A percentile compares a stretch with the other conserved stretches of the same genome.
These are phyloP conservation scores for Apostichopus leukothele DNA, from an alignment of 53 echinoderm and acorn worm genomes.

Conservation along the genomic window DNA sequence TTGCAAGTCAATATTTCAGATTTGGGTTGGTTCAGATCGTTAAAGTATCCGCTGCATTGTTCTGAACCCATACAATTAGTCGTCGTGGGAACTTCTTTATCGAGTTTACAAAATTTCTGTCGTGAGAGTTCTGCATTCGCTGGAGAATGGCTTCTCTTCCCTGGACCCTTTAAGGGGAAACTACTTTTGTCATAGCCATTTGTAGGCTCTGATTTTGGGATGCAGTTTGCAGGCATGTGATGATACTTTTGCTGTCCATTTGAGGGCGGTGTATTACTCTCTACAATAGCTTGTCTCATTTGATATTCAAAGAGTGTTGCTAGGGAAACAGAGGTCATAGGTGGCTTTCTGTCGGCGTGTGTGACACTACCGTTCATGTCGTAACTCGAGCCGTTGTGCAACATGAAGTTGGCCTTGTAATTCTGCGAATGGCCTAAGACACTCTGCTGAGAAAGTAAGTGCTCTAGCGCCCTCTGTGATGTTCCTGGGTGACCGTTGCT, in stretches of 20 bases:
- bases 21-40: not conserved
- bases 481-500: slow-evolving; percentile 21
- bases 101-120: slow-evolving; percentile 35
- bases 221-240: slow-evolving; percentile 23
- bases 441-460: slow-evolving; percentile 46
- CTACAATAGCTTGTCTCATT: slow-evolving; percentile 44
- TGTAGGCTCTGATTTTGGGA: slow-evolving; percentile 37
- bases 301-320: slow-evolving; percentile 45
- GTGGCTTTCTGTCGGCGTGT: slow-evolving; percentile 25
- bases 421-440: slow-evolving; percentile 19
- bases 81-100: not conserved
- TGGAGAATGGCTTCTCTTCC: slow-evolving; percentile 14
- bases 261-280: slow-evolving; percentile 17
- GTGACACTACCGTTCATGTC: slow-evolving; percentile 10
- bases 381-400: slow-evolving; percentile 28
- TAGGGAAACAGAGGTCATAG: slow-evolving; percentile 12
- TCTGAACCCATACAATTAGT: not conserved
- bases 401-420: slow-evolving; percentile 42
- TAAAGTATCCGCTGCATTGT: not conserved
- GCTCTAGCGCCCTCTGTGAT: slow-evolving; percentile 37
- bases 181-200: slow-evolving; percentile 28
- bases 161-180: not conserved
- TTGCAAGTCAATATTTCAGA: slow-evolving; percentile 8
- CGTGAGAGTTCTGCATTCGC: not conserved
- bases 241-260: slow-evolving; percentile 27